Base-by-base conservation (phyloP, 2,888 invertebrate species). In the Aphidoletes aphidimyza region DNA sequence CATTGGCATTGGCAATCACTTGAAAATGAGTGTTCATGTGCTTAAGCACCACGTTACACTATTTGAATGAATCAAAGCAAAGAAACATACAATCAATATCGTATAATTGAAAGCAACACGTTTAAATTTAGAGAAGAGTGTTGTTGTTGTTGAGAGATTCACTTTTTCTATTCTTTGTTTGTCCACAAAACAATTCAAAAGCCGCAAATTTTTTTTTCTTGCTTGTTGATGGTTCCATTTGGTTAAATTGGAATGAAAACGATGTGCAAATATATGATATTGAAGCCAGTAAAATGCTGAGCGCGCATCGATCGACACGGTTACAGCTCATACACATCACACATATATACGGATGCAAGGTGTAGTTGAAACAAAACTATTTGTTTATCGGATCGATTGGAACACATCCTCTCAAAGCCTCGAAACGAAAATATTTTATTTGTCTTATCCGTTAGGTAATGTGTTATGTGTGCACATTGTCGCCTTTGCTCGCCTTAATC, bases 371-470 rank as follows among this genome's bases (percentile, higher is more conserved):
- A 22, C 1, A 5, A 22, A 54, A 54, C 54, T 54, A 54, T 54
- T 54, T 54, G 54, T 54, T 54, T 54, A 54, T 54, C n/a, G 22
- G n/a, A 22, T 54, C 22, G 54, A 54, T 54, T 22, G 54, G 54
- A 22, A 54, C 54, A 54, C 54, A 54, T 54, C 54, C 54, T 54
- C 54, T n/a, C n/a, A 54, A 22, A 14, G 5, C 9, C 3, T n/a
- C n/a, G n/a, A 22, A 54, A 54, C n/a, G 54, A 22, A 54, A 54
- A 54, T 54, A 54, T 54, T n/a, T n/a, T n/a, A 47, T 47, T 47
- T 54, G 54, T 54, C 22, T 54, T 54, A 22, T 54, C 22, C 54
- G 22, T 54, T 54, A 22, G 54, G 54, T 54, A 22, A 54, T 54
- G 54, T 54, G 54, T 54, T 54, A 22, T 54, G 54, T 54, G 54